These are phyloP conservation scores for Hephaestus fuliginosus DNA, from an alignment of 2,797 vertebrate species.

Conservation along the genomic window DNA sequence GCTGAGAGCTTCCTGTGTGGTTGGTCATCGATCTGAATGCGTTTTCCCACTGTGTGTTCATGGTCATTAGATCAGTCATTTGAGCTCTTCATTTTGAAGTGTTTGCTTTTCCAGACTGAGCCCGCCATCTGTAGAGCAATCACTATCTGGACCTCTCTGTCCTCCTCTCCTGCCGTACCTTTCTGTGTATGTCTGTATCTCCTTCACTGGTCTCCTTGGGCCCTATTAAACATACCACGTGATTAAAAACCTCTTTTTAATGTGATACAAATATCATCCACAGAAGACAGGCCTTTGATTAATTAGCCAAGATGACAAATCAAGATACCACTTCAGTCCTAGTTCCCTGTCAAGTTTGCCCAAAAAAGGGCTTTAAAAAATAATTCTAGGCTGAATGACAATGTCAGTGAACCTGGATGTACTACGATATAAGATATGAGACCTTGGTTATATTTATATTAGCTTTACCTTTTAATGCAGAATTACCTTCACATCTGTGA, in stretches of 20 bases:
- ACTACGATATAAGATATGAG: conserved; percentile 19
- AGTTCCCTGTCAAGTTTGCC: neutral
- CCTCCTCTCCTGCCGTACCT: conserved; percentile 17
- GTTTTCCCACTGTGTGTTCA: conserved; percentile 68
- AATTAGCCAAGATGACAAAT: neutral
- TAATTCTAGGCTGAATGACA: neutral
- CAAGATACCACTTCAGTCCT: neutral
- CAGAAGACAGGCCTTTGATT: neutral
- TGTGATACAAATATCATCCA: neutral
- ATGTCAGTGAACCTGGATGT: neutral
- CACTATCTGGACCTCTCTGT: conserved; percentile 59
- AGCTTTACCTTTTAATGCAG: neutral
- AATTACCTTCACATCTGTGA: neutral
- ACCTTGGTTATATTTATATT: conserved; percentile 21
- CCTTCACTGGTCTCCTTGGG: conserved; percentile 18
- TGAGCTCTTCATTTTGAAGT: conserved; percentile 85
- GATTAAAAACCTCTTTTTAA: conserved; percentile 19
- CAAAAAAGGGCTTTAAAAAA: neutral
- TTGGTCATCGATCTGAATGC: conserved; percentile 72
- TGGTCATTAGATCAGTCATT: conserved; percentile 83
- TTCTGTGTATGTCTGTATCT: conserved; percentile 35
- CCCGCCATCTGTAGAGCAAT: conserved; percentile 74
- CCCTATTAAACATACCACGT: neutral
- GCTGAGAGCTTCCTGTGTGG: conserved; percentile 68
- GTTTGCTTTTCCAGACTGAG: conserved; percentile 85